Conservation (phyloP, 1,140 invertebrate genomes). For the Heliconius himera region DNA sequence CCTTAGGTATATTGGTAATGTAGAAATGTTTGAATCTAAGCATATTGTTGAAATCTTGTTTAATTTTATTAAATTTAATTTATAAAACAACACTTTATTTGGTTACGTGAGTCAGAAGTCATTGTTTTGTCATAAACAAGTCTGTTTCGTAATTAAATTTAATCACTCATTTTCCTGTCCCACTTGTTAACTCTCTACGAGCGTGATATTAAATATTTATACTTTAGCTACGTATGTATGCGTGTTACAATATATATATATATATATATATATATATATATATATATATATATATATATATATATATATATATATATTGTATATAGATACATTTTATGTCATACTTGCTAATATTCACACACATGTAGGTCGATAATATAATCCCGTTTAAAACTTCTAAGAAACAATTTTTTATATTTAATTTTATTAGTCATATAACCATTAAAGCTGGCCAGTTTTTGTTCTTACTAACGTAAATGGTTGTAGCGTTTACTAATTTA, state of each 20-base stretch:
- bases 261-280: neutral
- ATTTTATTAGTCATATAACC: neutral
- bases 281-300: neutral
- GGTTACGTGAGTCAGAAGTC: neutral
- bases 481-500: neutral
- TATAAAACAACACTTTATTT: neutral
- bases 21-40: too few species aligned
- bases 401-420: neutral
- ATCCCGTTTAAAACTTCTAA: neutral
- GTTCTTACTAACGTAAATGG: neutral
- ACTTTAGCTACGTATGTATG: neutral
- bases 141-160: neutral
- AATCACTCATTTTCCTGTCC: conserved; percentile 1
- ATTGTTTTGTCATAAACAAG: neutral
- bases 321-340: neutral
- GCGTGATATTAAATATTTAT: conserved; percentile 5
- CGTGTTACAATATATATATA: neutral
- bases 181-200: neutral
- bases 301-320: neutral
- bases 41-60: neutral
- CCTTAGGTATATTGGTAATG: neutral
- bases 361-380: too few species aligned
- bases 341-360: neutral
- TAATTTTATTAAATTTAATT: neutral
- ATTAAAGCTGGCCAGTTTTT: neutral